Evolutionary conservation across 2,888 invertebrate species (phyloP).

Genomic region (Maniola hyperantus): DNA sequence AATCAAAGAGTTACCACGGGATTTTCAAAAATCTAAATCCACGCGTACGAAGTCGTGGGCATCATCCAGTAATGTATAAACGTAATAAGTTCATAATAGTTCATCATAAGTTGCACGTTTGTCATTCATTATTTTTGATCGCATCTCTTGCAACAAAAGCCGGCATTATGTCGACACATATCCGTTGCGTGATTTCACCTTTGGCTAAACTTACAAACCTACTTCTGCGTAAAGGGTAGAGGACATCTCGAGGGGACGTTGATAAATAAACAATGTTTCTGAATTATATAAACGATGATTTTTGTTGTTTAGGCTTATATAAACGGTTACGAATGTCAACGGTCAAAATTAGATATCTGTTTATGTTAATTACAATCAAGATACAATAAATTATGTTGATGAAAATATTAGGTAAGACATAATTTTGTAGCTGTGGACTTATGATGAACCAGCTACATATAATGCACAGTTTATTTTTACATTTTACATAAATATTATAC

Average conservation of each 20-base stretch:
- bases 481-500: no score
- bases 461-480: no score
- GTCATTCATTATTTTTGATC: conserved; percentile 21
- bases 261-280: conserved; percentile 4
- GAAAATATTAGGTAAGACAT: no score
- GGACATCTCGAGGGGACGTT: not conserved
- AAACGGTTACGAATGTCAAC: not conserved
- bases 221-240: conserved; percentile 18
- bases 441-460: no score
- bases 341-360: not conserved
- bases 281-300: not conserved
- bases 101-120: conserved; percentile 1
- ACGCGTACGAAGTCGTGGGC: no score
- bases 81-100: conserved; percentile 1
- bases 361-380: not conserved
- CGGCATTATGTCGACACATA: conserved; percentile 25
- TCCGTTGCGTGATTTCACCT: conserved; percentile 28
- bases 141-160: conserved; percentile 21
- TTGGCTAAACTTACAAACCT: conserved; percentile 18
- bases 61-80: conserved; percentile 10
- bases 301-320: not conserved
- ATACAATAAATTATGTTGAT: not conserved
- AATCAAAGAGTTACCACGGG: no score
- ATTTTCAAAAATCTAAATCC: no score
- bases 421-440: no score